Evolutionary conservation across 1,140 invertebrate species (phyloP).

Genomic region (Monomorium pharaonis): DNA sequence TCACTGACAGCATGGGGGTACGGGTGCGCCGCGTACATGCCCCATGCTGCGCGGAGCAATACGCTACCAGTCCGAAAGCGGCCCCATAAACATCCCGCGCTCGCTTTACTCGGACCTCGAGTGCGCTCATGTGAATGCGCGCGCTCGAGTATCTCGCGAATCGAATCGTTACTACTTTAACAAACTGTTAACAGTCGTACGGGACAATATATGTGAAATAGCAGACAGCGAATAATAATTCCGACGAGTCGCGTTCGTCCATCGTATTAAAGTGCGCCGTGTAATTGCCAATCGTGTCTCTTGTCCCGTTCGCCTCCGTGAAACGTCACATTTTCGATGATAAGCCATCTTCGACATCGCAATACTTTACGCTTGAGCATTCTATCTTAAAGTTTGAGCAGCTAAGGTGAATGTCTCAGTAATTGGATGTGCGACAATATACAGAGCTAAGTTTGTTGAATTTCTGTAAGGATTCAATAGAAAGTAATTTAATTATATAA

Average conservation of each 20-base stretch:
- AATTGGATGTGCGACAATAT: too few species aligned
- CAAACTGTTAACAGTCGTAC: conserved; percentile 73
- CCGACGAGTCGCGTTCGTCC: not conserved
- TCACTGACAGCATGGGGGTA: conserved; percentile 79
- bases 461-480: too few species aligned
- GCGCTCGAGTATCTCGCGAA: conserved; percentile 71
- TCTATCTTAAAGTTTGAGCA: too few species aligned
- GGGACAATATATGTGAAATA: conserved; percentile 27
- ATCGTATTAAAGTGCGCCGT: not conserved
- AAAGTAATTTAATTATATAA: too few species aligned
- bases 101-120: conserved; percentile 72
- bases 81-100: conserved; percentile 79
- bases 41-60: conserved; percentile 80
- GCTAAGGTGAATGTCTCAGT: too few species aligned
- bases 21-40: conserved; percentile 78
- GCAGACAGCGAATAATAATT: conserved; percentile 46
- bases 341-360: not conserved
- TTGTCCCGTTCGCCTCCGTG: not conserved
- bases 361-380: not conserved
- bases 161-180: conserved; percentile 75
- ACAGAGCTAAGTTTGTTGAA: too few species aligned
- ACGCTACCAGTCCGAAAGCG: conserved; percentile 78
- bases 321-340: not conserved
- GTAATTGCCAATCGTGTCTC: conserved; percentile 27
- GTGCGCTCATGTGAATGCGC: conserved; percentile 78